These are phyloP conservation scores for Sula dactylatra DNA, from an alignment of 2,113 vertebrate species.

Conservation along the genomic window DNA sequence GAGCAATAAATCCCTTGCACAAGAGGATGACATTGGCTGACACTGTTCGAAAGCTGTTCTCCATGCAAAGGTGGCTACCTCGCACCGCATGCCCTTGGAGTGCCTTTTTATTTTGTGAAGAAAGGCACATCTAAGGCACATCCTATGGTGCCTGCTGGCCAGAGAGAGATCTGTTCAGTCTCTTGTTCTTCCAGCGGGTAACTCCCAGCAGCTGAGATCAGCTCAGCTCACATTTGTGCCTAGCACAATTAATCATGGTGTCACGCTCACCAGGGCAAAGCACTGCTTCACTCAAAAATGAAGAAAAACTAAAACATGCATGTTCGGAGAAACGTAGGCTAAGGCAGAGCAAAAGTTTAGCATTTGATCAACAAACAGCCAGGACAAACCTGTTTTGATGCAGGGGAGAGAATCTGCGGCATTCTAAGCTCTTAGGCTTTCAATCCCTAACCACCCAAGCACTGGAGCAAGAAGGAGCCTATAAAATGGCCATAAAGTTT, in stretches of 20 bases:
- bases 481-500: neutral
- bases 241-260: neutral
- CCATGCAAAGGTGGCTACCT: neutral
- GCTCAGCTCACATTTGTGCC: neutral
- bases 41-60: neutral
- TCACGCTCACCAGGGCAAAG: neutral
- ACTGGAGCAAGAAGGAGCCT: neutral
- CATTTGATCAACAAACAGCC: neutral
- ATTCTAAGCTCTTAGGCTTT: neutral
- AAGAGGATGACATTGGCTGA: neutral
- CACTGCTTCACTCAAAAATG: neutral
- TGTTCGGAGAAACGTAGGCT: neutral
- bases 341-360: neutral
- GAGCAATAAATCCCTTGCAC: neutral
- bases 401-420: neutral
- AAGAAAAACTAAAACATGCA: neutral
- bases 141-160: neutral
- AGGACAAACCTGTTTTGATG: neutral
- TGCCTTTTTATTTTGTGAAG: neutral
- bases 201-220: neutral
- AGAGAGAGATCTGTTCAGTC: rapidly evolving
- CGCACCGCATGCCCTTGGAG: neutral
- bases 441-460: neutral
- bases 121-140: neutral
- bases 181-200: neutral